These are phyloP conservation scores for Crematogaster levior DNA, from an alignment of 2,888 invertebrate genomes.

Conservation along the genomic window DNA sequence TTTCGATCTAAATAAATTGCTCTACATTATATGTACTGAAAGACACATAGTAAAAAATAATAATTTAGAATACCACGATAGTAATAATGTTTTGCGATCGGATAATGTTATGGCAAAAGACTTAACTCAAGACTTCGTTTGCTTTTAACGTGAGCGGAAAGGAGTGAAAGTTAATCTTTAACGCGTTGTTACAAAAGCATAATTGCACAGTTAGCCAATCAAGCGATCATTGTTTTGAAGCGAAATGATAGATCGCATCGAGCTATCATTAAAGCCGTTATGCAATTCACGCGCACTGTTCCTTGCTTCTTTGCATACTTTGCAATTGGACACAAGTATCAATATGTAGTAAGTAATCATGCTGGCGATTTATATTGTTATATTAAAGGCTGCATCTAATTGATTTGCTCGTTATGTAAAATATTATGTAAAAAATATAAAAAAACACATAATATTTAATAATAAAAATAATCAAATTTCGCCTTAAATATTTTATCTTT, in stretches of 20 bases:
- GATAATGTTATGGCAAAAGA: conserved; percentile 17
- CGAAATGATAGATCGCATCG: conserved; percentile 63
- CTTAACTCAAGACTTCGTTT: conserved; percentile 17
- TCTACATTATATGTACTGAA: not conserved
- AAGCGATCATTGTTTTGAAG: conserved; percentile 70
- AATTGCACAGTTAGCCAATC: conserved; percentile 70
- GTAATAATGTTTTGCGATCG: conserved; percentile 11
- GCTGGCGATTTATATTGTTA: conserved; percentile 1
- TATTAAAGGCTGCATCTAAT: conserved; percentile 6
- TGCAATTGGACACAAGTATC: conserved; percentile 40
- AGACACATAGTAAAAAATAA: not conserved
- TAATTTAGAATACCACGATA: not conserved
- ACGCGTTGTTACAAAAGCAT: conserved; percentile 67
- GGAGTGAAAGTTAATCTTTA: conserved; percentile 64
- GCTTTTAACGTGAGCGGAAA: conserved; percentile 50
- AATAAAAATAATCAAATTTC: not conserved
- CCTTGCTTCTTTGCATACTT: conserved; percentile 45
- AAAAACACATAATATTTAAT: not conserved
- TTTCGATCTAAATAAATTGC: not conserved
- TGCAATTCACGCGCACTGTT: conserved; percentile 45
- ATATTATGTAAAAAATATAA: not conserved
- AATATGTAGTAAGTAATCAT: conserved; percentile 35
- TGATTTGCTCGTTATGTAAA: not conserved
- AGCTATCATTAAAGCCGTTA: conserved; percentile 65
- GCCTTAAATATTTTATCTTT: not conserved